Evolutionary conservation across 2,888 invertebrate genomes (phyloP).

Genomic region (Megamerina dolium): DNA sequence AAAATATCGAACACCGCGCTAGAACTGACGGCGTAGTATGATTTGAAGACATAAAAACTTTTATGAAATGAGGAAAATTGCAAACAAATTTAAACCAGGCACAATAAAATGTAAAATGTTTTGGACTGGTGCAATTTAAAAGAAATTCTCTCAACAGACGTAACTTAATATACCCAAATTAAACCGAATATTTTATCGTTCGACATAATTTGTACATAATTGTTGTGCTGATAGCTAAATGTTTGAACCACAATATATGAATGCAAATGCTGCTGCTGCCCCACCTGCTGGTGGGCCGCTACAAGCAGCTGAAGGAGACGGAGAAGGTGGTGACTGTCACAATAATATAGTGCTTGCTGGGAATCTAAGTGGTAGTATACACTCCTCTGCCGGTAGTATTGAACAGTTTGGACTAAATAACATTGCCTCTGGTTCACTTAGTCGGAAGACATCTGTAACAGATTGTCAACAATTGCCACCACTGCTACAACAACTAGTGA

Average conservation of each 20-base stretch:
- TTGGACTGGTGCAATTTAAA: no score
- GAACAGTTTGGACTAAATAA: slow-evolving; percentile 7
- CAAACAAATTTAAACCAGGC: no score
- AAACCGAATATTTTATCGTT: no score
- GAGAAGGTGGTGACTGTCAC: slow-evolving; percentile 1
- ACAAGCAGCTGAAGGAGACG: neutral
- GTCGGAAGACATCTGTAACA: slow-evolving; percentile 30
- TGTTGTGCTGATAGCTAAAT: no score
- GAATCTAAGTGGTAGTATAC: neutral
- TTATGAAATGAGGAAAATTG: no score
- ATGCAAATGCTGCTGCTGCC: slow-evolving; percentile 11
- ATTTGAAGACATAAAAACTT: no score
- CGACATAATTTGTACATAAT: no score
- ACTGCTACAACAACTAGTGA: slow-evolving; percentile 23
- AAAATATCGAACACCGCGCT: no score
- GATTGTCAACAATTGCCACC: slow-evolving; percentile 25
- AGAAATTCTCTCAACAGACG: no score
- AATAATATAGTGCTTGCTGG: neutral
- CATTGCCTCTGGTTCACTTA: slow-evolving; percentile 13
- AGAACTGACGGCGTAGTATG: no score
- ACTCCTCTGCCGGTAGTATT: slow-evolving; percentile 8
- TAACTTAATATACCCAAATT: no score
- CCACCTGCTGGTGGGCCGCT: neutral
- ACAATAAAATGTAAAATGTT: no score
- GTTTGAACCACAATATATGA: slow-evolving; percentile 27